phyloP scores from a whole-genome alignment of 2,113 vertebrate genomes.

The Rutilus rutilus region DNA sequence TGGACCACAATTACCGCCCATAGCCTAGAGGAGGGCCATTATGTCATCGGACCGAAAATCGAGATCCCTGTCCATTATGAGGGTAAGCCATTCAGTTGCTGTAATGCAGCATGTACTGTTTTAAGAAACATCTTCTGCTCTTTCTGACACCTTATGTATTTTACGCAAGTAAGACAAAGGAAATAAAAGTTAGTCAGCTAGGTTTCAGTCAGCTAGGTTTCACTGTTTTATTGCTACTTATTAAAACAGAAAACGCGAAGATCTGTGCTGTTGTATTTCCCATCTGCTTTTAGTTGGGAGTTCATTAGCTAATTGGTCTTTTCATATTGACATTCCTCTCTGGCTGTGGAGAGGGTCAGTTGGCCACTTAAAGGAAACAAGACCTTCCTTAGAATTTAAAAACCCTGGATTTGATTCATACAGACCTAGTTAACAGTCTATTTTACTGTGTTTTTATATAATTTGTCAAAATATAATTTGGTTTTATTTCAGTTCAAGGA shows the following conservation, averaged over 20 bases:
- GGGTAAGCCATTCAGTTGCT: conserved; percentile 76
- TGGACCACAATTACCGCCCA: conserved; percentile 99
- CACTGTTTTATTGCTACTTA: neutral
- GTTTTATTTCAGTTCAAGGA: neutral
- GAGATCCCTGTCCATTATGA: conserved; percentile 99
- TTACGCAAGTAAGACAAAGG: neutral
- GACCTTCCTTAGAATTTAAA: neutral
- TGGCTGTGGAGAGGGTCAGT: conserved; percentile 3
- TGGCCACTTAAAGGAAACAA: conserved; percentile 2
- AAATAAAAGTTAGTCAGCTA: neutral
- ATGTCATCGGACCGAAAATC: conserved; percentile 99
- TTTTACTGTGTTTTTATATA: neutral
- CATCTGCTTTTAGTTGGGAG: conserved; percentile 8
- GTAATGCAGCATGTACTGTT: neutral
- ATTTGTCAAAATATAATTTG: neutral
- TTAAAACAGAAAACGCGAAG: neutral
- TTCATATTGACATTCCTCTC: conserved; percentile 19
- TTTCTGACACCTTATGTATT: neutral
- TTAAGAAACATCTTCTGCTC: neutral
- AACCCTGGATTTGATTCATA: neutral
- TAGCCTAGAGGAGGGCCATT: conserved; percentile 98
- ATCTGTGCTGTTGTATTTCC: neutral
- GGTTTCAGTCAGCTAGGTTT: neutral
- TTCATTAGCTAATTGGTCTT: conserved; percentile 48
- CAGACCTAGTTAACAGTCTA: neutral